Conservation (phyloP, 2,797 vertebrate species). For the Gymnothorax reevesii region DNA sequence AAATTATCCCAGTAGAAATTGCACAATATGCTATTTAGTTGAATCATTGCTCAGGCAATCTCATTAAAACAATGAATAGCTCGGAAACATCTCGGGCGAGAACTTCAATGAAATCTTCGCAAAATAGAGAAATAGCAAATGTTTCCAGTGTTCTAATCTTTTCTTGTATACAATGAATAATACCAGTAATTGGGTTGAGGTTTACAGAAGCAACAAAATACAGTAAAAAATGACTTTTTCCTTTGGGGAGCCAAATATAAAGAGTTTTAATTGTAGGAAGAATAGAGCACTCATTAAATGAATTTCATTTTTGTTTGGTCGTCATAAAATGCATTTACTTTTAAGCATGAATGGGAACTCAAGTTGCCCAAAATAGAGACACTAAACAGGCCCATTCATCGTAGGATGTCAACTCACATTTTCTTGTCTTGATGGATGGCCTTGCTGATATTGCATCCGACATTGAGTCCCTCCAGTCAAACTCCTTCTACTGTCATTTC, state of each 20-base stretch:
- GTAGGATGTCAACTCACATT: constrained; percentile 40
- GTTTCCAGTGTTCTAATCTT: not conserved
- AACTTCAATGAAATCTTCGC: not conserved
- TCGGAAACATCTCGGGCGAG: not conserved
- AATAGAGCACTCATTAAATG: not conserved
- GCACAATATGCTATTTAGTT: not conserved
- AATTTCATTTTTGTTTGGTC: not conserved
- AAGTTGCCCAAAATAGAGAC: constrained; percentile 9
- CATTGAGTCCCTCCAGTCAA: constrained; percentile 18
- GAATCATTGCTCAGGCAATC: not conserved
- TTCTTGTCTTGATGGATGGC: constrained; percentile 33
- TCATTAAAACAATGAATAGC: not conserved
- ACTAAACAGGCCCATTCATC: constrained; percentile 20
- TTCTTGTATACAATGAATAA: not conserved
- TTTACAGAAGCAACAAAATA: not conserved
- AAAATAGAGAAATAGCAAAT: not conserved
- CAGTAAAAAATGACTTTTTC: not conserved
- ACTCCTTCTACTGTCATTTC: constrained; percentile 54
- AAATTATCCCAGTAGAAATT: too few relatives aligned
- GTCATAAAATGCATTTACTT: not conserved
- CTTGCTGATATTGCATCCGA: constrained; percentile 23
- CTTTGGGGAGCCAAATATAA: not conserved
- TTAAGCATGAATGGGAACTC: constrained; percentile 34
- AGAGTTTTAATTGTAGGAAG: not conserved
- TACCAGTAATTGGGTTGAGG: not conserved